These are phyloP conservation scores for Platycheirus rosarum DNA, from an alignment of 2,888 invertebrate genomes.

Conservation along the genomic window DNA sequence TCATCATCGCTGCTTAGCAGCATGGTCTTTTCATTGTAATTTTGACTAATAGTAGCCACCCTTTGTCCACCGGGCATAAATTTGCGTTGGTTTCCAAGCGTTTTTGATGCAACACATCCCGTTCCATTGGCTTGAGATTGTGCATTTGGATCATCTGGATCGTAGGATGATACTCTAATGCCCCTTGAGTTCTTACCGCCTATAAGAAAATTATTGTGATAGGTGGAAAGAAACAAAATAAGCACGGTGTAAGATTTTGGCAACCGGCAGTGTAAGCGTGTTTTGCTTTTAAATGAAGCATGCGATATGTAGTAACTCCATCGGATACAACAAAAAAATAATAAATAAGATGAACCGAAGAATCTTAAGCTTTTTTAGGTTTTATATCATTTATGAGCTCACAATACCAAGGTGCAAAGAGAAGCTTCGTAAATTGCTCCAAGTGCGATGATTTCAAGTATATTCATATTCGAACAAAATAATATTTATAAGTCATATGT, in stretches of 20 bases:
- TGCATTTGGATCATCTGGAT: conserved; percentile 86
- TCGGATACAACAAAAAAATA: not conserved
- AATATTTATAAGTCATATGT: no score
- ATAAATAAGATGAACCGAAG: not conserved
- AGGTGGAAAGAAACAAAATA: conserved; percentile 54
- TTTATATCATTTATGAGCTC: no score
- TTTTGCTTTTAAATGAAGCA: conserved; percentile 3
- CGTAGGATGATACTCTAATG: conserved; percentile 87
- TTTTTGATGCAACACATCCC: conserved; percentile 83
- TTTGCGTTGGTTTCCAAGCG: conserved; percentile 83
- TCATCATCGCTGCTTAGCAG: conserved; percentile 98
- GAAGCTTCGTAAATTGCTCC: no score
- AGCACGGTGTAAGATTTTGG: conserved; percentile 32
- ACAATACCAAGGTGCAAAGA: no score
- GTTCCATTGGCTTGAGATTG: conserved; percentile 77
- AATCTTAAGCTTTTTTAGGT: not conserved
- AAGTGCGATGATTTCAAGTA: no score
- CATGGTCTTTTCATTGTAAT: conserved; percentile 98
- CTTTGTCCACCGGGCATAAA: conserved; percentile 87
- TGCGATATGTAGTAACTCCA: not conserved
- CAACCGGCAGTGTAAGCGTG: conserved; percentile 10
- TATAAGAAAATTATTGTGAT: conserved; percentile 75
- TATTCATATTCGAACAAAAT: no score
- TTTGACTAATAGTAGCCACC: conserved; percentile 91
- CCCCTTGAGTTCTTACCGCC: conserved; percentile 87